These are phyloP conservation scores for Conistra vaccinii DNA, from an alignment of 2,888 invertebrate genomes.

Conservation along the genomic window DNA sequence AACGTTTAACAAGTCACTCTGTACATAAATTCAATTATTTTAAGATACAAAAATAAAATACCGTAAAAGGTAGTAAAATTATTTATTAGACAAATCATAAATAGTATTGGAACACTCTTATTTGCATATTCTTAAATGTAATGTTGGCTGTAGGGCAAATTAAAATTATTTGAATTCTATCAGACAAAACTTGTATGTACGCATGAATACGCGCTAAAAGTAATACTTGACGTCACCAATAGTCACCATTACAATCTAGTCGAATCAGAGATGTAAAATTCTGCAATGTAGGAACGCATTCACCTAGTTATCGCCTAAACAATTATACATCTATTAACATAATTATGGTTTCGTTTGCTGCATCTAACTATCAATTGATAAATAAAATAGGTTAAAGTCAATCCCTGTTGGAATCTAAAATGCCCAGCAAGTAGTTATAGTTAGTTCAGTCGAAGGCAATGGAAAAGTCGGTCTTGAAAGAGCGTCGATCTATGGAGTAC, in stretches of 20 bases:
- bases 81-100: slow-evolving; percentile 44
- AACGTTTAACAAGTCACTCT: not conserved
- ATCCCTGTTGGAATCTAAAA: slow-evolving; percentile 54
- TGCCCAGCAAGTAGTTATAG: not conserved
- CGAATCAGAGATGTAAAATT: slow-evolving; percentile 15
- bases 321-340: slow-evolving; percentile 7
- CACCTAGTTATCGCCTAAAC: not conserved
- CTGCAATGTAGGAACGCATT: not conserved
- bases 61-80: slow-evolving; percentile 9
- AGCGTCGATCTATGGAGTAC: slow-evolving; percentile 97
- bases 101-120: slow-evolving; percentile 23
- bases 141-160: not conserved
- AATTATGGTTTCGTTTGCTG: slow-evolving; percentile 21
- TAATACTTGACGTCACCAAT: not conserved
- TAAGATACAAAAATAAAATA: slow-evolving; percentile 12
- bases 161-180: slow-evolving; percentile 10
- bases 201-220: not conserved
- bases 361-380: slow-evolving; percentile 2
- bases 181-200: slow-evolving; percentile 11
- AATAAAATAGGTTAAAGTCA: slow-evolving; percentile 12
- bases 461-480: slow-evolving; percentile 98
- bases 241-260: slow-evolving; percentile 9
- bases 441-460: slow-evolving; percentile 94
- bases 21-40: not conserved
- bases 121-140: slow-evolving; percentile 6